These are phyloP conservation scores for Lerista edwardsae DNA, from an alignment of 2,797 vertebrate species.

Conservation along the genomic window DNA sequence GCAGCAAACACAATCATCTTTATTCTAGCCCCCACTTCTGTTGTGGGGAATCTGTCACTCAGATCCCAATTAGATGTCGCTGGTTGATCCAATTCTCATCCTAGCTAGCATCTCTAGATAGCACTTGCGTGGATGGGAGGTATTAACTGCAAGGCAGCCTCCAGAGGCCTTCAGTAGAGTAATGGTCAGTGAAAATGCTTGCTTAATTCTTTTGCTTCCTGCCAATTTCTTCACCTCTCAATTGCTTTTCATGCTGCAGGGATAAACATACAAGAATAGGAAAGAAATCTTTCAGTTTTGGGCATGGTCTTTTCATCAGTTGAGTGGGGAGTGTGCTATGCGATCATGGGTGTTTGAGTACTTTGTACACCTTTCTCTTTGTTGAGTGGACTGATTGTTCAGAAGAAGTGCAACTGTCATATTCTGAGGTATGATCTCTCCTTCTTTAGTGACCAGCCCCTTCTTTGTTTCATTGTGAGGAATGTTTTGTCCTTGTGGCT, in stretches of 20 bases:
- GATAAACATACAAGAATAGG: not conserved
- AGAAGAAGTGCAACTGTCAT: not conserved
- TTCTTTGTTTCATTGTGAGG: not conserved
- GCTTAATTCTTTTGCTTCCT: too few species aligned
- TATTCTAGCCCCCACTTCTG: not conserved
- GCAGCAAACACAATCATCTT: not conserved
- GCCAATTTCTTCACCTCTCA: too few species aligned
- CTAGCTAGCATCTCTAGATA: not conserved
- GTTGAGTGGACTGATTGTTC: not conserved
- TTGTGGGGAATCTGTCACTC: not conserved
- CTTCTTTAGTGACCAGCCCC: not conserved
- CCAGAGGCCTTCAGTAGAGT: too few species aligned
- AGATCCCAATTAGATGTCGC: not conserved
- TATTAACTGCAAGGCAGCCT: too few species aligned
- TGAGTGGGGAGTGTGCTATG: not conserved
- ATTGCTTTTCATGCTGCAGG: too few species aligned
- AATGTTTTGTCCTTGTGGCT: not conserved
- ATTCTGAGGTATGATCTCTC: not conserved
- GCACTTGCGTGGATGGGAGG: too few species aligned
- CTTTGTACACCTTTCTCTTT: not conserved
- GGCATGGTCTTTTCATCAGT: constrained; percentile 31
- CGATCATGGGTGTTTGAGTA: not conserved
- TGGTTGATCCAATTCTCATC: not conserved
- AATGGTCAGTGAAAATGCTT: too few species aligned
- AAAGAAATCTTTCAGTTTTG: constrained; percentile 43